A percentile compares a stretch with the other conserved stretches of the same genome.
phyloP scores from a whole-genome alignment of 2,888 invertebrate species.

The Drosophila algonquin region DNA sequence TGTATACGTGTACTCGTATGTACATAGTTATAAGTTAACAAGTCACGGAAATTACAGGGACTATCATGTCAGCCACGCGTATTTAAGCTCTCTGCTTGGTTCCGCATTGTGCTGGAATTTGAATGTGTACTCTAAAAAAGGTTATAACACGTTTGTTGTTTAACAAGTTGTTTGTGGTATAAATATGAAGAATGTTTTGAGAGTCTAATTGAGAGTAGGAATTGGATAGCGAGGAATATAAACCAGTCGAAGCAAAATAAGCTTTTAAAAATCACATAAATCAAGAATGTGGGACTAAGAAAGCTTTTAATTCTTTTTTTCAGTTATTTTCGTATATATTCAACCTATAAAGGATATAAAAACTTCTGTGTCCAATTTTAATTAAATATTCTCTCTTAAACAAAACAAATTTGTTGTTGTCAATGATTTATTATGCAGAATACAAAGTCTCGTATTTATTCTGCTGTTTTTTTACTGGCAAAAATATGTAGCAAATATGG shows the following conservation, averaged over 20 bases:
- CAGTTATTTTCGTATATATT: not conserved
- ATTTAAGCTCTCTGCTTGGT: not conserved
- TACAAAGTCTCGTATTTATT: not conserved
- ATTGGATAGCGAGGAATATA: too few species aligned
- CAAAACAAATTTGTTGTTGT: not conserved
- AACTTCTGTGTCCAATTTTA: too few species aligned
- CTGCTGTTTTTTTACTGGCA: not conserved
- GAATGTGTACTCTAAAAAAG: too few species aligned
- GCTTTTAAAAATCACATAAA: too few species aligned
- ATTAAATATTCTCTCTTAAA: not conserved
- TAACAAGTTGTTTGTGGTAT: not conserved
- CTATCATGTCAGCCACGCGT: conserved; percentile 19
- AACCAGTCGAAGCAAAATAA: too few species aligned
- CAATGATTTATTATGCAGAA: not conserved
- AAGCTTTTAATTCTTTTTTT: too few species aligned
- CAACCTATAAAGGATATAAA: not conserved
- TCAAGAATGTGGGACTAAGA: too few species aligned
- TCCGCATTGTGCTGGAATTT: too few species aligned
- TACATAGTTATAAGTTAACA: conserved; percentile 42
- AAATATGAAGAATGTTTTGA: too few species aligned
- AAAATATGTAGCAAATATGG: not conserved
- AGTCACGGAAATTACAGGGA: conserved; percentile 47
- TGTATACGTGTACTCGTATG: not conserved
- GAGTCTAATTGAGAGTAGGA: too few species aligned
- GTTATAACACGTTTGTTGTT: too few species aligned